These are phyloP conservation scores for Caenorhabditis plicata DNA, from an alignment of 2,888 invertebrate species.

Conservation along the genomic window DNA sequence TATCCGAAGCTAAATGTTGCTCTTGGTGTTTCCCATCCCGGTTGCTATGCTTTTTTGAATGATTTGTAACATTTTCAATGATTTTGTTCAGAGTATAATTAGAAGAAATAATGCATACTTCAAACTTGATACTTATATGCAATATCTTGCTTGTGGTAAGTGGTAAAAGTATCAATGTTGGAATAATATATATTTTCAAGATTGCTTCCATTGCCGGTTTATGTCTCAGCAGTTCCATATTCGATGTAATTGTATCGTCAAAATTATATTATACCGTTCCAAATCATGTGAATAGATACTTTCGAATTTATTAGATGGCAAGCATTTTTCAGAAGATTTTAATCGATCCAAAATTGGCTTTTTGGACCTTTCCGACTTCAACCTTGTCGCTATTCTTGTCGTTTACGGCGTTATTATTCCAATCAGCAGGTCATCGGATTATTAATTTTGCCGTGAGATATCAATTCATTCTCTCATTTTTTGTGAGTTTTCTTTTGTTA, in stretches of 20 bases:
- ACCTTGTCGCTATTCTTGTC: constrained; percentile 22
- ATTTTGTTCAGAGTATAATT: constrained; percentile 3
- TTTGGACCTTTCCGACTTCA: constrained; percentile 24
- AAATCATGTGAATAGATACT: constrained; percentile 25
- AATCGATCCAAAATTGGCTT: constrained; percentile 23
- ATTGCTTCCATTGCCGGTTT: constrained; percentile 27
- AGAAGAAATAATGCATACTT: constrained; percentile 26
- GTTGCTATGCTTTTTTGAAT: not conserved
- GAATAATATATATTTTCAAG: constrained; percentile 6
- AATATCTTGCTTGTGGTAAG: constrained; percentile 27
- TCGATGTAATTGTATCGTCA: constrained; percentile 41
- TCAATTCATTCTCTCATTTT: constrained; percentile 21
- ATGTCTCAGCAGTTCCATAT: constrained; percentile 36
- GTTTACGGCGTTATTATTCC: constrained; percentile 16
- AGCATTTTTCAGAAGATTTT: constrained; percentile 25
- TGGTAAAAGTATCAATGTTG: no score
- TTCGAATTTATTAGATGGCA: not conserved
- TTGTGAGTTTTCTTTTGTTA: no score
- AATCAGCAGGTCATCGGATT: constrained; percentile 14
- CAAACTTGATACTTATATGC: constrained; percentile 18
- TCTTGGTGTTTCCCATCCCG: not conserved
- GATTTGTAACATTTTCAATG: not conserved
- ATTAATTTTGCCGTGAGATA: constrained; percentile 24
- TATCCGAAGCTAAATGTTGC: no score
- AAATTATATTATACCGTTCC: constrained; percentile 40